These are phyloP conservation scores for Teleopsis dalmanni DNA, from an alignment of 1,140 invertebrate genomes.

Conservation along the genomic window DNA sequence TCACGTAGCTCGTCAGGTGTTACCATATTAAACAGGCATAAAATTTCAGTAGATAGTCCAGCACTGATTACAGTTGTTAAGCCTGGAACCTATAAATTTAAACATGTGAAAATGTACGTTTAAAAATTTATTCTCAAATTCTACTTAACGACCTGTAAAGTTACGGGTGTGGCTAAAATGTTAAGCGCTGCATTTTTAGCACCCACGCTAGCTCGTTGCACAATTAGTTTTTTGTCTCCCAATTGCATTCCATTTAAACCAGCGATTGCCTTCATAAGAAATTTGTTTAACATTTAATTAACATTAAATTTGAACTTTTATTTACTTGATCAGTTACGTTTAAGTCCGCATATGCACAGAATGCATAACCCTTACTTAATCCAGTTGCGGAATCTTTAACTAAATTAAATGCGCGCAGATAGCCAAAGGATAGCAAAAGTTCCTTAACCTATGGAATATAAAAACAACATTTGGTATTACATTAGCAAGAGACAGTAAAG, in stretches of 20 bases:
- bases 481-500: too few relatives aligned
- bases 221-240: conserved; percentile 97
- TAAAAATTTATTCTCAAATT: background rate
- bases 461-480: too few relatives aligned
- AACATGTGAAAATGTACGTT: too few relatives aligned
- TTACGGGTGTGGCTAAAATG: conserved; percentile 64
- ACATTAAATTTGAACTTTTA: too few relatives aligned
- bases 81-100: conserved; percentile 85
- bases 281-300: background rate
- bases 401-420: conserved; percentile 94
- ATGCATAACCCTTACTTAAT: conserved; percentile 97
- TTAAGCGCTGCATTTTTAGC: conserved; percentile 85
- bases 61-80: conserved; percentile 74
- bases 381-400: conserved; percentile 97
- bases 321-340: conserved; percentile 92
- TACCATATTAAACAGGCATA: conserved; percentile 98
- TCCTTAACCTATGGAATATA: conserved; percentile 83
- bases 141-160: conserved; percentile 48
- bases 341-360: conserved; percentile 97
- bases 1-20: conserved; percentile 94
- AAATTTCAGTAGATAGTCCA: conserved; percentile 90
- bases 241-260: conserved; percentile 99
- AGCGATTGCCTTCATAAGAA: conserved; percentile 73
- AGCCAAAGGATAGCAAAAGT: conserved; percentile 93
- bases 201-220: conserved; percentile 92